Base-by-base conservation (phyloP, 1,140 invertebrate genomes). In the Bombyx mandarina region DNA sequence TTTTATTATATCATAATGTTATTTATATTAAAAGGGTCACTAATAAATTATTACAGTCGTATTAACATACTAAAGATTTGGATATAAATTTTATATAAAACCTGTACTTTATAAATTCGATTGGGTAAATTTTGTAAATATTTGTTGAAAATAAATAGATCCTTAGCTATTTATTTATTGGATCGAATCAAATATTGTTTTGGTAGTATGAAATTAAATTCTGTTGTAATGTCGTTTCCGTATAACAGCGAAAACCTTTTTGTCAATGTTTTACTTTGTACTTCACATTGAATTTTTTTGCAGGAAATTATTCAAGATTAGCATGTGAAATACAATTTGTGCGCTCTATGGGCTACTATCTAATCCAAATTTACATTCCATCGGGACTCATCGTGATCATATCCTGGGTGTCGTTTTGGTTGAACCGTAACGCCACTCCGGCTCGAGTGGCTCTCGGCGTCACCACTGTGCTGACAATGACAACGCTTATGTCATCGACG, bases 311-410 rank as follows among this genome's bases (percentile, higher is more conserved):
- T 89, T 99, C 97, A 73, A 93, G 98, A 77, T 90, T 99, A 91
- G 96, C 97, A 61, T 98, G 96, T 89, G 96, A 98, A 90, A 98
- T 99, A 85, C 96, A 98, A 89, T 98, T 99, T 89, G 96, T 97
- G 61, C 93, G 98, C 65, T 98, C 96, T 74, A 97, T 99, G 95
- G 98, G 98, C 75, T 99, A 99, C 92, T 99, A 99, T 91, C 91
- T 99, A 75, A 99, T 99, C 90, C 98, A 99, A 90, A 99, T 99
- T 88, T 99, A 99, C 91, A 98, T 99, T 89, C 98, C 98, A 70
- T 98, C 97, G 82, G 95, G 96, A 83, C 93, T 99, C 82, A 99
- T 99, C 89, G 98, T 99, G 86, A 98, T 98, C 88, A 98, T 99
- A 89, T 98, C 96, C 70, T 99, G 98, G 97, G 97, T 99, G 78